A percentile compares a stretch with the other conserved stretches of the same genome.
These are phyloP conservation scores for Mythimna lalbum DNA, from an alignment of 2,888 invertebrate species.

Conservation along the genomic window DNA sequence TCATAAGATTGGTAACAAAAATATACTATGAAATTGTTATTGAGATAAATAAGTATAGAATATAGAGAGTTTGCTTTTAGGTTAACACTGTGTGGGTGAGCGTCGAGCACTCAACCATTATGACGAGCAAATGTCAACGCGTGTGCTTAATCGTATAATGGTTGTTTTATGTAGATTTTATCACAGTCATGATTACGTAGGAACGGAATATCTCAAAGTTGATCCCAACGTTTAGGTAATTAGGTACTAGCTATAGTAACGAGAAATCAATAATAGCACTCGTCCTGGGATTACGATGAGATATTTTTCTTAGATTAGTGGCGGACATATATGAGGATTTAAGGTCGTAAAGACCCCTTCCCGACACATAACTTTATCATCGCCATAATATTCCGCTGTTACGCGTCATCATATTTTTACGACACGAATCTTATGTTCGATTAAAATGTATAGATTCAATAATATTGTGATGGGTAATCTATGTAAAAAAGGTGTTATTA, in stretches of 20 bases:
- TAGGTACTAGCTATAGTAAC: not conserved
- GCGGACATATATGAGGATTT: constrained; percentile 37
- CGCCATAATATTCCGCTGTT: constrained; percentile 37
- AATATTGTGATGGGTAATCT: constrained; percentile 36
- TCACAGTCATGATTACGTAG: constrained; percentile 36
- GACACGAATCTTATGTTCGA: constrained; percentile 32
- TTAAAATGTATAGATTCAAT: constrained; percentile 48
- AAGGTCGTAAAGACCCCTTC: constrained; percentile 28
- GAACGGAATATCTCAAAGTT: constrained; percentile 13
- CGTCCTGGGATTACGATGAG: constrained; percentile 20
- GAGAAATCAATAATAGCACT: constrained; percentile 21
- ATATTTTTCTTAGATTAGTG: constrained; percentile 50
- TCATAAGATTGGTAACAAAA: not conserved
- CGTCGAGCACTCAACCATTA: constrained; percentile 20
- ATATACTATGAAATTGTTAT: not conserved
- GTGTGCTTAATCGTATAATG: constrained; percentile 27
- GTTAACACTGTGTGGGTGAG: not conserved
- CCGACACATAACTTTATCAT: constrained; percentile 47
- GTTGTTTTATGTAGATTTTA: constrained; percentile 52
- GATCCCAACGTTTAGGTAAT: not conserved
- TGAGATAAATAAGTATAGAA: constrained; percentile 3
- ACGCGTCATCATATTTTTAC: constrained; percentile 52
- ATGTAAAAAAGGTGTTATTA: constrained; percentile 18
- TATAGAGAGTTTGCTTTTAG: not conserved
- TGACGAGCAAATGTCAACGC: constrained; percentile 31